Evolutionary conservation across 2,113 vertebrate genomes (phyloP), one percentile per base, ranked within the genome.

Genomic region (Zosterops lateralis): DNA sequence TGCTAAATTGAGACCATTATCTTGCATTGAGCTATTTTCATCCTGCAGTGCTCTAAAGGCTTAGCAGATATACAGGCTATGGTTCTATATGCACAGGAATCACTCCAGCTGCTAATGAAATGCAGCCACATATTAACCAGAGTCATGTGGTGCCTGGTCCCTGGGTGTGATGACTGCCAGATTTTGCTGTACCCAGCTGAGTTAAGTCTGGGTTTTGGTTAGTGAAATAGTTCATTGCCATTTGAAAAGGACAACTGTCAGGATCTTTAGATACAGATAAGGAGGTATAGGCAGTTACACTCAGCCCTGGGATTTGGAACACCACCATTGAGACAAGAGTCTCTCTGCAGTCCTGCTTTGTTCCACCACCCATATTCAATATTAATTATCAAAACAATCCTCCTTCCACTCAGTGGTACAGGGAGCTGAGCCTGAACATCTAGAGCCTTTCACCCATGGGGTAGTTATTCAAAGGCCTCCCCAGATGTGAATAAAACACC

Each of bases 1-100:
- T 58, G 75, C 81, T 95, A 88, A 96, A 93, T 77, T 80, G 93
- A 95, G 93, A 91, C 94, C 60, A 62, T 95, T 92, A 85, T 90
- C 89, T 83, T 91, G 72, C 79, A 88, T 85, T 87, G 87, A 90
- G 87, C 67, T 95, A 80, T 87, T 95, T 97, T 88, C 84, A 91
- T 80, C 75, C 47, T 9, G 1, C 58, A 90, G 51, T 67, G 51
- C 67, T 90, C 79, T 84, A 93, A 66, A 92, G 60, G 79, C 91
- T 95, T 77, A 48, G 61, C 72, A 92, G 50, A 95, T 76, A 94
- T 20, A 76, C n/a, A 61, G 79, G 25, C 68, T 90, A 26, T 80
- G 87, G 76, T 93, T 70, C 86, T 93, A 77, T 80, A 93, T 34
- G 72, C 48, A 67, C 64, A 92, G 71, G 64, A 91, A 92, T 92